Base-by-base conservation (phyloP, 2,113 vertebrate genomes). In the Callorhinus ursinus region DNA sequence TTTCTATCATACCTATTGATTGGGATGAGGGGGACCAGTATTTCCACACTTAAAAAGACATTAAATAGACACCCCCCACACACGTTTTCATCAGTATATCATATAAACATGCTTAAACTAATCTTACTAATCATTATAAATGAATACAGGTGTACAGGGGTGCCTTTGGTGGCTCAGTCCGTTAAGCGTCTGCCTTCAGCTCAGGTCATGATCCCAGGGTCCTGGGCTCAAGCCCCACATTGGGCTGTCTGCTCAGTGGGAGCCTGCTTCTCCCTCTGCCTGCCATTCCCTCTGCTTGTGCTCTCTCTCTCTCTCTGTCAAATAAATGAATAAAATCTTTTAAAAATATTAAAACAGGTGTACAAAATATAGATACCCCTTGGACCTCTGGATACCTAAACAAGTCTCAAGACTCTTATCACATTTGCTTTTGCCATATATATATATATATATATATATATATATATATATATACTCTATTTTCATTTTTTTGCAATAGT, bases 21-120 rank as follows among this genome's bases (percentile, higher is more conserved):
- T 26, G 1, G 1, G 1, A 2, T 51, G 4, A 7, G 1, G 2
- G 1, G 10, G 1, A 14, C 1, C 36, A 7, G 0, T 1, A 90
- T 72, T 89, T 72, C 22, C 42, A 83, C 2, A 67, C 14, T 83
- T 71, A 53, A 94, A 46, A 63, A 72, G 26, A 76, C 26, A 76
- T 49, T 28, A 76, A 76, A 49, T 24, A 16, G 12, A 46, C 36
- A 72, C 39, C 39, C 39, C 39, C 39, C 69, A 39, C 36, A 72
- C 69, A 39, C 3, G 24, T 49, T 28, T 77, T 46, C 10, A 76
- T 5, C 2, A 19, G 24, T 46, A 24, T 5, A 61, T 31, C 12
- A 36, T 61, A 1, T 67, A 65, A 81, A 49, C 67, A 69, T n/a
- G 0, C 24, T 51, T 33, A 95, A 61, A 86, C 12, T 53, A 24